These are phyloP conservation scores for rabbit (Oryctolagus cuniculus) DNA, from an alignment of 2,113 vertebrate species.

Conservation along the genomic window mOryCun1.1 NC_091434.1:28065501-28066000, in stretches of 20 bases:
- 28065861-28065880: background rate
- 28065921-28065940: background rate
- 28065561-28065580: background rate
- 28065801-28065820: background rate
- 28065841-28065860: too few relatives aligned
- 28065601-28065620: background rate
- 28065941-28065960: background rate
- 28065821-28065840: background rate
- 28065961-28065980: background rate
- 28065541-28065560: background rate
- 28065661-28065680: background rate
- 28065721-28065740: background rate
- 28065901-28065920: background rate
- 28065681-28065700: background rate
- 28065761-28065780: background rate
- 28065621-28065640: conserved; percentile 15
- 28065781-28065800: background rate
- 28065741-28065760: background rate
- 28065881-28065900: background rate
- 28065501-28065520: background rate
- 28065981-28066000: background rate
- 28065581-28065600: background rate
- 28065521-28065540: background rate
- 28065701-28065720: conserved; percentile 12
- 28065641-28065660: background rate